Conservation (phyloP, 1,140 invertebrate genomes). For the Bombus terrestris region DNA sequence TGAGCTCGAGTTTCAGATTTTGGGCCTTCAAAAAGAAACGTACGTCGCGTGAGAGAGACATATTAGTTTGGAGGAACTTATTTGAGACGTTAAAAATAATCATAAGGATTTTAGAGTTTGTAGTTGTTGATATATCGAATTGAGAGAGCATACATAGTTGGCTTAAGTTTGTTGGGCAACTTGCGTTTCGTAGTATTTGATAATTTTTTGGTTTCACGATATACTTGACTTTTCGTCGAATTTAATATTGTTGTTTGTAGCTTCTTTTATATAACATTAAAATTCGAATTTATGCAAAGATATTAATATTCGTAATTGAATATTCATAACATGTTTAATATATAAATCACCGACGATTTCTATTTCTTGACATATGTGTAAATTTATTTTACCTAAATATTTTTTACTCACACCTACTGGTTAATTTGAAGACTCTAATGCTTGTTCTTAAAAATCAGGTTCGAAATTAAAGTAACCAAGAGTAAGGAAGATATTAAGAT, state of each 20-base stretch:
- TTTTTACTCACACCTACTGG: background rate
- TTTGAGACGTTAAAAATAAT: background rate
- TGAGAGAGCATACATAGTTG: background rate
- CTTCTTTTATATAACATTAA: background rate
- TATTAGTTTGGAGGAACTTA: background rate
- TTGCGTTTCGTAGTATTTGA: background rate
- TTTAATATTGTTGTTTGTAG: no score
- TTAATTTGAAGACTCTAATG: background rate
- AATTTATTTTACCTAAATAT: background rate
- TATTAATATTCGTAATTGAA: background rate
- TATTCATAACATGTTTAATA: background rate
- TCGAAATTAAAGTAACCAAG: no score
- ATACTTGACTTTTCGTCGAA: no score
- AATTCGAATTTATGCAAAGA: background rate
- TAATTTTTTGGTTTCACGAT: no score
- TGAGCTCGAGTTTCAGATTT: constrained; percentile 13
- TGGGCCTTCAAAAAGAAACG: background rate
- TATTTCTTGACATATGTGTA: background rate
- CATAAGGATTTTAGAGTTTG: no score
- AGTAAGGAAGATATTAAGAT: background rate
- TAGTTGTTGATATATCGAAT: background rate
- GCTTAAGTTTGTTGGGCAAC: background rate
- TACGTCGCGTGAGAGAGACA: constrained; percentile 1
- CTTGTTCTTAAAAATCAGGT: background rate
- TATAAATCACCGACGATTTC: background rate